phyloP scores from a whole-genome alignment of 2,113 vertebrate genomes.

The Tragulus kanchil region DNA sequence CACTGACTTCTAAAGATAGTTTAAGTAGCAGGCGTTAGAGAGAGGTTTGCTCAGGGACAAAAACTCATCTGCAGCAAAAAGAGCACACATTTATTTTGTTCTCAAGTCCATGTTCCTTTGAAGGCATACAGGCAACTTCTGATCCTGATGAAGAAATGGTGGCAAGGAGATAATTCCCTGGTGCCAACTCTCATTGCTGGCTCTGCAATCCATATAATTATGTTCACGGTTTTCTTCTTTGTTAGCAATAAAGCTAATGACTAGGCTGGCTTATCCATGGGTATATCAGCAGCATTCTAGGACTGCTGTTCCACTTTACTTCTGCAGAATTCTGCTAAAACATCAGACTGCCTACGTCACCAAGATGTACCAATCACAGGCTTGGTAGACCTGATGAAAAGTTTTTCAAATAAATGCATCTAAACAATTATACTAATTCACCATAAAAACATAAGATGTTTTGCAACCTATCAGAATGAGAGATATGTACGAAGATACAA shows the following conservation, averaged over 20 bases:
- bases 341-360: not conserved
- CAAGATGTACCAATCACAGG: not conserved
- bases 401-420: not conserved
- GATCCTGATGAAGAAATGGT: conserved; percentile 62
- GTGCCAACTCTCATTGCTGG: conserved; percentile 59
- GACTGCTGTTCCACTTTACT: conserved; percentile 3
- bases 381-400: conserved; percentile 21
- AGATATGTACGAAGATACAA: too few relatives aligned
- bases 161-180: conserved; percentile 51
- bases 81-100: conserved; percentile 30
- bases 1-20: conserved; percentile 23
- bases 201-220: conserved; percentile 62
- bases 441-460: not conserved
- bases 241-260: conserved; percentile 78
- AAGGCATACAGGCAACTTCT: conserved; percentile 50
- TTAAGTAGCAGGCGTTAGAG: not conserved
- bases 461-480: too few relatives aligned
- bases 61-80: conserved; percentile 34
- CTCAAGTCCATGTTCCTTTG: not conserved
- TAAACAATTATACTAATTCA: not conserved
- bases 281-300: conserved; percentile 51
- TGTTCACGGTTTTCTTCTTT: conserved; percentile 57
- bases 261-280: conserved; percentile 64
- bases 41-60: not conserved
- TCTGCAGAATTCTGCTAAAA: not conserved